Conservation (phyloP, 2,113 vertebrate genomes). For the Sciurus niger region DNA sequence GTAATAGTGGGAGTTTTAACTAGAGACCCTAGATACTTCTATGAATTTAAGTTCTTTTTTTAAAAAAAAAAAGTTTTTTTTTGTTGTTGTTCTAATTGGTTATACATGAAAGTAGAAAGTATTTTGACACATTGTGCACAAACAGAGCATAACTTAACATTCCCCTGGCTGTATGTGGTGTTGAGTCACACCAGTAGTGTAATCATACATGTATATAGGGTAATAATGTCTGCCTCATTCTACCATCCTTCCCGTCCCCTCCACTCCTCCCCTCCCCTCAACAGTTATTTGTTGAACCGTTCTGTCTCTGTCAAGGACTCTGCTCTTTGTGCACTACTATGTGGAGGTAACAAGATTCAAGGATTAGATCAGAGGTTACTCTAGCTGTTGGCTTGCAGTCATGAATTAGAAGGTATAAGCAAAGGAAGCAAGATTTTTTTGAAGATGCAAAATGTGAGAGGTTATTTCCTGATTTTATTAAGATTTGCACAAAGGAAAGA, state of each 20-base stretch:
- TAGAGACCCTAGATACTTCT: not conserved
- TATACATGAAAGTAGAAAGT: too few species aligned
- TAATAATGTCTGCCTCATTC: too few species aligned
- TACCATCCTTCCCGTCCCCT: too few species aligned
- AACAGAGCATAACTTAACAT: too few species aligned
- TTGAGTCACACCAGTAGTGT: too few species aligned
- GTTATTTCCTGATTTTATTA: not conserved
- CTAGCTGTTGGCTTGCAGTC: not conserved
- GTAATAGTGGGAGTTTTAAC: not conserved
- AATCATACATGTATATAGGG: too few species aligned
- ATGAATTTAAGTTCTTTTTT: not conserved
- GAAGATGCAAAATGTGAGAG: not conserved
- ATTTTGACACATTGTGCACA: too few species aligned
- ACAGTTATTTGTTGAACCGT: not conserved
- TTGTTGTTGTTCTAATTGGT: too few species aligned
- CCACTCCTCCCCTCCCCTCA: too few species aligned
- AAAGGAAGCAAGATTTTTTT: conserved; percentile 42
- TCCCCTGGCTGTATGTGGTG: too few species aligned
- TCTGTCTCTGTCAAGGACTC: not conserved
- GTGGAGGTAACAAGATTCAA: not conserved
- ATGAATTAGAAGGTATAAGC: not conserved
- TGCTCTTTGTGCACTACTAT: not conserved
- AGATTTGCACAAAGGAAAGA: not conserved
- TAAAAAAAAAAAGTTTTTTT: too few species aligned
- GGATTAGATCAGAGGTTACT: not conserved